phyloP scores from a whole-genome alignment of 2,797 vertebrate species.

The Eurystomus glaucurus region DNA sequence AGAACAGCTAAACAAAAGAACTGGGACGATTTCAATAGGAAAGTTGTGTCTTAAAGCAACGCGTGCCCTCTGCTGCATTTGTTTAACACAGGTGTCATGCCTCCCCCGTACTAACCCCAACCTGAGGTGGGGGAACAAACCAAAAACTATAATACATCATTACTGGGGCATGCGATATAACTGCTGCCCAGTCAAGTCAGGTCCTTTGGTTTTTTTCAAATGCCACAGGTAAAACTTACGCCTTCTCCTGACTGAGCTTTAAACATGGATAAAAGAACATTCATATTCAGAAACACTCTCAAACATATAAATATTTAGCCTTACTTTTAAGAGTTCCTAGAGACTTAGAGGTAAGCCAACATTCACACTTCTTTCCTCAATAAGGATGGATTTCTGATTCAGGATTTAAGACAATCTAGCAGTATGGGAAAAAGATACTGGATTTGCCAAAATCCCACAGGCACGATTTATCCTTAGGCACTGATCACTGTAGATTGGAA shows the following conservation, averaged over 20 bases:
- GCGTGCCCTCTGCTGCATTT: neutral
- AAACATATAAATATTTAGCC: constrained; percentile 24
- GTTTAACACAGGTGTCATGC: neutral
- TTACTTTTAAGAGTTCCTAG: constrained; percentile 1
- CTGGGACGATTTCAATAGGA: neutral
- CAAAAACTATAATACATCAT: neutral
- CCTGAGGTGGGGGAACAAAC: neutral
- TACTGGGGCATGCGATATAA: neutral
- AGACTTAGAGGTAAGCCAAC: constrained; percentile 39
- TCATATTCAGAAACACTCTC: neutral
- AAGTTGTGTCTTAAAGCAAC: neutral
- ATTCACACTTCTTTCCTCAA: neutral
- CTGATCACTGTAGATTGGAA: constrained; percentile 57
- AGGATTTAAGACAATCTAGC: constrained; percentile 20
- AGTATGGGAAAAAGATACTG: neutral
- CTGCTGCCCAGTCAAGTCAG: neutral
- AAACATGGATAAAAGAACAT: neutral
- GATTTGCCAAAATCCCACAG: constrained; percentile 51
- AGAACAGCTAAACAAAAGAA: neutral
- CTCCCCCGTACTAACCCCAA: neutral
- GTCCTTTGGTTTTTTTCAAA: neutral
- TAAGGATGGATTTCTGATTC: constrained; percentile 41
- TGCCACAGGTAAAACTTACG: neutral
- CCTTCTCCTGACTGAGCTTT: neutral
- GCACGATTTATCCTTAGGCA: constrained; percentile 39